Base-by-base conservation (phyloP, 1,140 invertebrate genomes). In the Drosophila lowei region DNA sequence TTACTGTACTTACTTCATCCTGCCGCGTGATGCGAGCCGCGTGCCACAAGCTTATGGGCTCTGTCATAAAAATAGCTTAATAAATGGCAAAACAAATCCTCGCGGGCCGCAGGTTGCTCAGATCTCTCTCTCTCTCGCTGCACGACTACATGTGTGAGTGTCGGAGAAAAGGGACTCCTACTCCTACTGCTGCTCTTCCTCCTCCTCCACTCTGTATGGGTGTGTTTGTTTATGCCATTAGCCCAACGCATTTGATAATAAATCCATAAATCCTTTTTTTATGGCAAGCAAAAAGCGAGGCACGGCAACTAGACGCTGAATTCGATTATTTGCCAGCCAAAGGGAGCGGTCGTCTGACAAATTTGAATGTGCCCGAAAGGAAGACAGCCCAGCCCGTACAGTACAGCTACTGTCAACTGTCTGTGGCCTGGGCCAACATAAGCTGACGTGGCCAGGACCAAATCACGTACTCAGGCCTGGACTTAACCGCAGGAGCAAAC, bases 261-360 rank as follows among this genome's bases (percentile, higher is more conserved):
- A 85, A 85, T 85, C 81, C 81, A 85, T 86, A 85, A 85, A 85
- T 85, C 81, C 81, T 71, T 85, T 85, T 73, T 81, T 85, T 86
- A 86, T 76, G 81, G 81, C 72, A 75, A 72, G 53, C 71, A 74
- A 75, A 66, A 67, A 60, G 79, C 73, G 65, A 79, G 83, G 64
- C 77, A 86, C 56, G 44, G 62, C 72, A 70, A 70, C 61, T 54
- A 74, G 72, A 52, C 73, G 53, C 71, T 66, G 73, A 85, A 85
- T 85, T 86, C 81, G 81, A 86, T 85, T 85, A 81, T 74, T 81
- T 75, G 77, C 68, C 64, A 38, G 23, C 23, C 23, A 30, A 13
- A 62, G 62, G 73, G 75, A 74, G 74, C 72, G 77, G 78, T 75
- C 52, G 57, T 63, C 80, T 77, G 68, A 85, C 83, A 85, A 85